phyloP scores from a whole-genome alignment of 2,888 invertebrate genomes.

The Troides oblongomaculatus region DNA sequence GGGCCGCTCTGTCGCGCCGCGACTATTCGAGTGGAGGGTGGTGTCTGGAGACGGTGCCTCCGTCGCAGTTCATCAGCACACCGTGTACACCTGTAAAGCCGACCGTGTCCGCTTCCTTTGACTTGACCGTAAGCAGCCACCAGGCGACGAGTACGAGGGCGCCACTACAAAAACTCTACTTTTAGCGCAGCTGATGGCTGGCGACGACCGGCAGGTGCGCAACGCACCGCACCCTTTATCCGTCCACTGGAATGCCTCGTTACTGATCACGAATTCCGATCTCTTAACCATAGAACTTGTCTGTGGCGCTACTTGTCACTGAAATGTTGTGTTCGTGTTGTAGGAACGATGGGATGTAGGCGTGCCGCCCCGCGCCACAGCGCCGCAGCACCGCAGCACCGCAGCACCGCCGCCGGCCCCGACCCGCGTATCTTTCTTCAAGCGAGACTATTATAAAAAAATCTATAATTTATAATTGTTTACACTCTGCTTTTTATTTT shows the following conservation, averaged over 20 bases:
- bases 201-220: too few species aligned
- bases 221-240: not conserved
- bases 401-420: not conserved
- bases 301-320: not conserved
- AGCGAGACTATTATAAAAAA: not conserved
- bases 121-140: too few species aligned
- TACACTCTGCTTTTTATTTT: constrained; percentile 2
- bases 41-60: too few species aligned
- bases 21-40: not conserved
- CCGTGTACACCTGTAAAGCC: too few species aligned
- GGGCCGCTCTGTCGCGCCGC: not conserved
- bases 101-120: too few species aligned
- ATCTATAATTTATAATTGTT: constrained; percentile 4
- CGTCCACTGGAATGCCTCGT: not conserved
- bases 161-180: too few species aligned
- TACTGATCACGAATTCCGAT: too few species aligned
- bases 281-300: too few species aligned
- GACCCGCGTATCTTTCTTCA: not conserved
- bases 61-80: too few species aligned
- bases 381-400: not conserved
- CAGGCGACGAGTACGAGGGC: too few species aligned
- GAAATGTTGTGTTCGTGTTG: constrained; percentile 1
- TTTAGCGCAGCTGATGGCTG: too few species aligned
- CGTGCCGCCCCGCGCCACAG: not conserved
- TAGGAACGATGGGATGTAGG: constrained; percentile 27